Conservation (phyloP, 2,888 invertebrate genomes). For the Tortrix viridana region DNA sequence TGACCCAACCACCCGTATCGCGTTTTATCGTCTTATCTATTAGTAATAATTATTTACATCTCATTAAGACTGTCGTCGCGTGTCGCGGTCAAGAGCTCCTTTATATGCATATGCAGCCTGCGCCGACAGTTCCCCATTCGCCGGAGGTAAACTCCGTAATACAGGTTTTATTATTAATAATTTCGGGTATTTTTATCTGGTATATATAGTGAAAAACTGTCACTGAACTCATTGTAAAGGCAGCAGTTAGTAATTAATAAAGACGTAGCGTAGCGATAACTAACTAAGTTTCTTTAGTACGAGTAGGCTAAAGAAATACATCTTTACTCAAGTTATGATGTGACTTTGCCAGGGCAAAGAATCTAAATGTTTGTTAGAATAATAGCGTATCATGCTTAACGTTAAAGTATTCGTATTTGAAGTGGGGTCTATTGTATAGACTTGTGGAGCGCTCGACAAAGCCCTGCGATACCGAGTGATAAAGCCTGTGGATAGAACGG, state of each 20-base stretch:
- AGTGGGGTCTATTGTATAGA: constrained; percentile 66
- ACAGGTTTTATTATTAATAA: too few relatives aligned
- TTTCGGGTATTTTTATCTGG: too few relatives aligned
- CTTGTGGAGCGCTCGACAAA: constrained; percentile 61
- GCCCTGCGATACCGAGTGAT: constrained; percentile 48
- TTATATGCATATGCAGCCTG: too few relatives aligned
- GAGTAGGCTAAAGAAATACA: too few relatives aligned
- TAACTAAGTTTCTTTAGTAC: too few relatives aligned
- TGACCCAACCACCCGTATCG: constrained; percentile 76
- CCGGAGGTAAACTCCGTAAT: too few relatives aligned
- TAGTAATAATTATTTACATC: constrained; percentile 29
- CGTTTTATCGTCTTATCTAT: constrained; percentile 43
- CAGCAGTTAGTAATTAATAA: constrained; percentile 2
- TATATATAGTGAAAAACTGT: too few relatives aligned
- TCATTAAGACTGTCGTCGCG: constrained; percentile 28
- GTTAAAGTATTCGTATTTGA: constrained; percentile 43
- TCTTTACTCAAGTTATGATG: too few relatives aligned
- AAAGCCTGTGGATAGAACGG: constrained; percentile 24
- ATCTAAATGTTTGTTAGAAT: constrained; percentile 29
- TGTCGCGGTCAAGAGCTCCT: constrained; percentile 28
- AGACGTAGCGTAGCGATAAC: neutral
- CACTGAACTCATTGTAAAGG: neutral
- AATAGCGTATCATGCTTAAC: constrained; percentile 47
- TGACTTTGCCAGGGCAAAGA: constrained; percentile 8
- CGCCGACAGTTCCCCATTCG: too few relatives aligned